Conservation (phyloP, 2,113 vertebrate species). For the cat (Felis catus) region F.catus_Fca126_mat1.0 CM031414.1:19212501-19213000, state of each 20-base stretch:
- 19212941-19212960: conserved; percentile 95
- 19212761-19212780: conserved; percentile 41
- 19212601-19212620: background rate
- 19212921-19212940: conserved; percentile 95
- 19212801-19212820: conserved; percentile 80
- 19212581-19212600: background rate
- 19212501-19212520: background rate
- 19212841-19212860: conserved; percentile 90
- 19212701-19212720: background rate
- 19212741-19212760: background rate
- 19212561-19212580: background rate
- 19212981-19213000: conserved; percentile 94
- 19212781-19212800: conserved; percentile 66
- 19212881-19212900: conserved; percentile 92
- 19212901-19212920: conserved; percentile 94
- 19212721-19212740: background rate
- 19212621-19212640: background rate
- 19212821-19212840: conserved; percentile 89
- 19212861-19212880: conserved; percentile 91
- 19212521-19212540: background rate
- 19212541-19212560: background rate
- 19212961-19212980: conserved; percentile 94
- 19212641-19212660: fast-evolving
- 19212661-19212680: fast-evolving
- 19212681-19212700: background rate